Evolutionary conservation across 2,888 invertebrate genomes (phyloP).

Genomic region (Zygaena filipendulae): DNA sequence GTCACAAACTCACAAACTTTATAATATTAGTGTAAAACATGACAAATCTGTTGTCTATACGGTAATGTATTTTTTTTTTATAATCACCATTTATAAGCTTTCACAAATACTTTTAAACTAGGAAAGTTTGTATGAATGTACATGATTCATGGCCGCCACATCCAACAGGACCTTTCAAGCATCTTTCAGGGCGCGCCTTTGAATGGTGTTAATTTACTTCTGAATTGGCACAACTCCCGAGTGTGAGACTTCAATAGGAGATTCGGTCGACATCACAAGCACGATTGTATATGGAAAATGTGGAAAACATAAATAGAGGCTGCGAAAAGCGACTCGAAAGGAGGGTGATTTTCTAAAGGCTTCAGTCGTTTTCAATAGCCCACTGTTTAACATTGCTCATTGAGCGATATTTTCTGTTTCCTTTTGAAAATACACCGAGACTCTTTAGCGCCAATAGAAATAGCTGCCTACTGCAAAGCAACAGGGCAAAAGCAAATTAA

Average conservation of each 20-base stretch:
- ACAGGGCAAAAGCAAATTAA: too few relatives aligned
- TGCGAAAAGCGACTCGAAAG: conserved; percentile 49
- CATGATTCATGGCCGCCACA: too few relatives aligned
- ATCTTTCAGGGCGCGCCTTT: conserved; percentile 25
- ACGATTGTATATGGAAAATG: conserved; percentile 59
- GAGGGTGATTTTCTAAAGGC: conserved; percentile 63
- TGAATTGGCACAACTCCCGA: conserved; percentile 43
- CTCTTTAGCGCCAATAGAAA: too few relatives aligned
- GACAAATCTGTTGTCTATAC: too few relatives aligned
- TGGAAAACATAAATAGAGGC: conserved; percentile 55
- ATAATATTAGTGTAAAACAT: too few relatives aligned
- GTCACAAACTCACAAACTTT: too few relatives aligned
- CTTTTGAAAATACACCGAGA: conserved; percentile 38
- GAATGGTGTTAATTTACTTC: conserved; percentile 57
- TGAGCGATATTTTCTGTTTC: conserved; percentile 55
- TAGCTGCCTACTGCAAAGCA: too few relatives aligned
- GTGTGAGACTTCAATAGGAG: conserved; percentile 47
- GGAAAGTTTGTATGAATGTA: too few relatives aligned
- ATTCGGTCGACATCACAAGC: conserved; percentile 41
- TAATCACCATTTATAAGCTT: too few relatives aligned
- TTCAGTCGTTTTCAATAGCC: conserved; percentile 52
- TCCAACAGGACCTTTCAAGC: conserved; percentile 22
- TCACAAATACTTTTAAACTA: too few relatives aligned
- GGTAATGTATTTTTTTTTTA: too few relatives aligned
- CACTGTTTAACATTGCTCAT: conserved; percentile 60